Base-by-base conservation (phyloP, 2,797 vertebrate genomes). In the Novumbra hubbsi region DNA sequence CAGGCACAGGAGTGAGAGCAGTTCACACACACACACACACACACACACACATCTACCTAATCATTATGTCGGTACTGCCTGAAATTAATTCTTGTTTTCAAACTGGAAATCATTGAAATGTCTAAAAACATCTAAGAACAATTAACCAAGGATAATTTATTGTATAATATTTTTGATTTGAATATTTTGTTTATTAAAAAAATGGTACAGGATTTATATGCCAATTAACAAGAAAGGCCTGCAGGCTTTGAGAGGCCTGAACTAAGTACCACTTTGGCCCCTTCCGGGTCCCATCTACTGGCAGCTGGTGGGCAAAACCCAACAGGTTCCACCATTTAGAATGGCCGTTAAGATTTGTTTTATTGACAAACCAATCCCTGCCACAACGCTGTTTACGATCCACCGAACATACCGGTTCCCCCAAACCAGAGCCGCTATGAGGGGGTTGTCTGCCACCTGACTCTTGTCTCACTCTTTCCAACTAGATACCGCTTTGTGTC, bases 1-100 rank as follows among this genome's bases (percentile, higher is more conserved):
- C 1, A 57, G 68, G 17, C 28, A 75, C 6, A 72, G 19, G 68
- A 65, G 73, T 48, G 49, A 75, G 76, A 71, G 72, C 4, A 17
- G 5, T 62, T 32, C 63, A 73, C 57, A 72, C 7, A 30, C 34
- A 63, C 57, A 72, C 30, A 63, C 63, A 73, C 57, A 72, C 7
- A 30, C 34, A 63, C 57, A 72, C 17, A n/a, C 52, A n/a, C 52
- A 57, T 11, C 52, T 12, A 64, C 15, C 24, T 27, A 32, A 28
- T 30, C 28, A 30, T 14, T 8, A 32, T 64, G 9, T 7, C 4
- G 28, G 14, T 32, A 64, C 32, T 30, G 28, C 27, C 28, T 8
- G 24, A 64, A 28, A 30, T 64, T 16, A 16, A 15, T 64, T 30
- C 55, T 64, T 32, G 28, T 27, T 28, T 27, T 64, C 28, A 64